Evolutionary conservation across 2,797 vertebrate species (phyloP).

Genomic region (Argentina silus): DNA sequence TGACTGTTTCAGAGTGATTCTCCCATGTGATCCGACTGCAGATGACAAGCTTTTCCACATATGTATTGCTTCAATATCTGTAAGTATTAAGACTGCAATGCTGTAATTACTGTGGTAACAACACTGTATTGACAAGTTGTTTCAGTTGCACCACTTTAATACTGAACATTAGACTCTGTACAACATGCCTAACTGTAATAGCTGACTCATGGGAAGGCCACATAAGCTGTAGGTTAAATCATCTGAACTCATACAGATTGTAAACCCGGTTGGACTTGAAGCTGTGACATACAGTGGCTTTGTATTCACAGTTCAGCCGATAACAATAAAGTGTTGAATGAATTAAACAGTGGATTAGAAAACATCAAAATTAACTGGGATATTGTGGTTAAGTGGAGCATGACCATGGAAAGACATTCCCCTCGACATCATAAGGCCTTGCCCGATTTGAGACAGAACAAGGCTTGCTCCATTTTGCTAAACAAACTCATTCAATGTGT

Average conservation of each 20-base stretch:
- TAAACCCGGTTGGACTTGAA: no score
- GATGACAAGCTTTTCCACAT: conserved; percentile 82
- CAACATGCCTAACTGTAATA: no score
- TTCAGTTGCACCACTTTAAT: no score
- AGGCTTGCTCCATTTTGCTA: conserved; percentile 4
- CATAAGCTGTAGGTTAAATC: no score
- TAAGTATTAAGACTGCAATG: conserved; percentile 74
- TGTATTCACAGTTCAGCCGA: no score
- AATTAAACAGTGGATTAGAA: no score
- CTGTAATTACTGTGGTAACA: not conserved
- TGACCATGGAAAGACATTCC: not conserved
- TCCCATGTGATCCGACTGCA: conserved; percentile 81
- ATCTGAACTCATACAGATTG: no score
- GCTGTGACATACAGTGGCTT: no score
- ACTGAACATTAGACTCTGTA: no score
- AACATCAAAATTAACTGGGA: conserved; percentile 6
- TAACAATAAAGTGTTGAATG: no score
- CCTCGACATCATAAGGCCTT: conserved; percentile 7
- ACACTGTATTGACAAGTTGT: not conserved
- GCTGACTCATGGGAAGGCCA: no score
- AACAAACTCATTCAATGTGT: not conserved
- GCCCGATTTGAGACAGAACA: not conserved
- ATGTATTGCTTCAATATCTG: conserved; percentile 85
- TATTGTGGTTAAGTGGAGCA: not conserved
- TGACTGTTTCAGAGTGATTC: conserved; percentile 66